A percentile compares a stretch with the other conserved stretches of the same genome.
Evolutionary conservation across 2,888 invertebrate species (phyloP).

Genomic region (Cryptocephalus moraei): DNA sequence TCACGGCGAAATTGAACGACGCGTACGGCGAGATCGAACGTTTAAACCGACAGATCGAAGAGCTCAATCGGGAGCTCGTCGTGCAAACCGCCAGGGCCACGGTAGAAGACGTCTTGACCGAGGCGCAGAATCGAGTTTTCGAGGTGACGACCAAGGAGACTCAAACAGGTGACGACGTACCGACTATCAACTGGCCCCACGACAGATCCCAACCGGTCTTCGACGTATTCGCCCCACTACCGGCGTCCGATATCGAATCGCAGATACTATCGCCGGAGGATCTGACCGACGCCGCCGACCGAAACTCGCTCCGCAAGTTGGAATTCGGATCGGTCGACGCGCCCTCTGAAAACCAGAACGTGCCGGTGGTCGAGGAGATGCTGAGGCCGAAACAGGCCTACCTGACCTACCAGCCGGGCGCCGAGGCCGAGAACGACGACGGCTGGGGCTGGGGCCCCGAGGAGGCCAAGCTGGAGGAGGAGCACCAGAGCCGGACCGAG

Average conservation of each 20-base stretch:
- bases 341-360: slow-evolving; percentile 8
- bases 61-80: neutral
- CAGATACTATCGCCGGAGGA: slow-evolving; percentile 17
- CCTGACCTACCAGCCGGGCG: slow-evolving; percentile 26
- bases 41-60: neutral
- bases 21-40: neutral
- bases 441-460: slow-evolving; percentile 53
- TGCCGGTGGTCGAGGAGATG: slow-evolving; percentile 14
- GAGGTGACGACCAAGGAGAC: slow-evolving; percentile 7
- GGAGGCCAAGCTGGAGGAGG: slow-evolving; percentile 42
- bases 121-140: slow-evolving; percentile 11
- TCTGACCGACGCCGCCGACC: slow-evolving; percentile 7
- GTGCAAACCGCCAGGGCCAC: slow-evolving; percentile 1
- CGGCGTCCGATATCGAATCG: slow-evolving; percentile 12
- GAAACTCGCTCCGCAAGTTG: slow-evolving; percentile 13
- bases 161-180: slow-evolving; percentile 4
- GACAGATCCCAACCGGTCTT: too few species aligned
- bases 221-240: too few species aligned
- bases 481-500: slow-evolving; percentile 31
- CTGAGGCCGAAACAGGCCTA: slow-evolving; percentile 27
- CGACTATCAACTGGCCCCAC: too few species aligned
- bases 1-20: neutral
- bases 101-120: slow-evolving; percentile 14
- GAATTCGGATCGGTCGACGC: slow-evolving; percentile 17
- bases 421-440: slow-evolving; percentile 40